phyloP scores from a whole-genome alignment of 2,888 invertebrate species.

The Slavum lentiscoides region DNA sequence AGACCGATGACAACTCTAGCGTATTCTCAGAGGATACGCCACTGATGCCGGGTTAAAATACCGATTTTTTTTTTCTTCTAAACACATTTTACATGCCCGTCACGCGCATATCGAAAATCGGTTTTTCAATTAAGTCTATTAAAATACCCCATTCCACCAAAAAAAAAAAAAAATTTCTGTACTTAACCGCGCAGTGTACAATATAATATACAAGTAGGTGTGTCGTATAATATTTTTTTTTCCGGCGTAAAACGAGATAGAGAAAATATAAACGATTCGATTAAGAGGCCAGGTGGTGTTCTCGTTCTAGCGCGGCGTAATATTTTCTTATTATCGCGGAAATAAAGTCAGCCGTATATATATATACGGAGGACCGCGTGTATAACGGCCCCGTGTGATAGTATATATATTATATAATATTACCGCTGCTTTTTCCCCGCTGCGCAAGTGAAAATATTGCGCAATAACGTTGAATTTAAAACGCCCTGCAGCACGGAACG shows the following conservation, averaged over 20 bases:
- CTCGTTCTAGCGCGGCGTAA: too few relatives aligned
- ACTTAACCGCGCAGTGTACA: neutral
- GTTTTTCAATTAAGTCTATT: slow-evolving; percentile 20
- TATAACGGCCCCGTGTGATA: slow-evolving; percentile 1
- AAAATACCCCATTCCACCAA: neutral
- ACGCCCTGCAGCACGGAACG: neutral
- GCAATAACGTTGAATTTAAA: slow-evolving; percentile 44
- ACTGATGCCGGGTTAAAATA: too few relatives aligned
- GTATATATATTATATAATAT: slow-evolving; percentile 14
- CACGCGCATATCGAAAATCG: neutral
- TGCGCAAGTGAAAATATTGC: slow-evolving; percentile 38
- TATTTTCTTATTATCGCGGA: slow-evolving; percentile 12
- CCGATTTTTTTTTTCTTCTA: too few relatives aligned
- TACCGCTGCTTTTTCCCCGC: neutral
- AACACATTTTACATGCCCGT: neutral
- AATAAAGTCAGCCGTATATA: neutral
- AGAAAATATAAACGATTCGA: slow-evolving; percentile 15
- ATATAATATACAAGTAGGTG: neutral
- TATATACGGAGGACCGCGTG: too few relatives aligned
- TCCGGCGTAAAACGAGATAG: neutral
- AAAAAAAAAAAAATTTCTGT: too few relatives aligned
- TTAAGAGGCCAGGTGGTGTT: slow-evolving; percentile 44
- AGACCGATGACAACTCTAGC: too few relatives aligned
- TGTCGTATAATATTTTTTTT: neutral
- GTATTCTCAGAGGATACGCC: too few relatives aligned